phyloP scores from a whole-genome alignment of 2,797 vertebrate species.

The Oryzias sinensis region DNA sequence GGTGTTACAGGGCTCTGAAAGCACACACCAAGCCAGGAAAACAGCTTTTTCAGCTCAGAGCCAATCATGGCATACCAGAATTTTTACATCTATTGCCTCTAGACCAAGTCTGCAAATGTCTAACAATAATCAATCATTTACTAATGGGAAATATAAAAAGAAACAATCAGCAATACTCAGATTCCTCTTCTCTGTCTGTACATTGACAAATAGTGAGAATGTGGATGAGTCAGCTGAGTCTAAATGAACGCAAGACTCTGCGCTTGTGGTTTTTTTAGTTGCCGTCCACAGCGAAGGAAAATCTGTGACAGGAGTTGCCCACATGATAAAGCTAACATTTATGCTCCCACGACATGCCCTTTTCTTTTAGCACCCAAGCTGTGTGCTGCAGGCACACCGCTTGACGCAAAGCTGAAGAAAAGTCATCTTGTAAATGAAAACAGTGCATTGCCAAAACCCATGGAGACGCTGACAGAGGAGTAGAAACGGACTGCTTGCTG shows the following conservation, averaged over 20 bases:
- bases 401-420: constrained; percentile 29
- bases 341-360: constrained; percentile 48
- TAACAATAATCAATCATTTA: too few relatives aligned
- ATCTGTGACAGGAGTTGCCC: constrained; percentile 35
- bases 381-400: constrained; percentile 1
- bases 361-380: constrained; percentile 19
- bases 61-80: too few relatives aligned
- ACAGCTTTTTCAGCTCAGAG: too few relatives aligned
- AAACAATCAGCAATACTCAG: too few relatives aligned
- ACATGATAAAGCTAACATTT: constrained; percentile 38
- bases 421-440: constrained; percentile 14
- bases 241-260: constrained; percentile 44
- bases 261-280: constrained; percentile 28
- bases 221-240: constrained; percentile 27
- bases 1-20: too few relatives aligned
- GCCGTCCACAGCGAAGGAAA: constrained; percentile 27
- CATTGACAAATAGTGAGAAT: too few relatives aligned
- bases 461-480: neutral
- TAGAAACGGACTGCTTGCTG: constrained; percentile 6
- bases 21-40: too few relatives aligned
- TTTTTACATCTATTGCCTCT: too few relatives aligned
- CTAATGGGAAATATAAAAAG: too few relatives aligned
- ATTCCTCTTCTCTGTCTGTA: too few relatives aligned
- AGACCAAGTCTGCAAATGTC: too few relatives aligned
- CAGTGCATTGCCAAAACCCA: neutral